Evolutionary conservation across 1,140 invertebrate genomes (phyloP).

Genomic region (Drosophila arawakana): DNA sequence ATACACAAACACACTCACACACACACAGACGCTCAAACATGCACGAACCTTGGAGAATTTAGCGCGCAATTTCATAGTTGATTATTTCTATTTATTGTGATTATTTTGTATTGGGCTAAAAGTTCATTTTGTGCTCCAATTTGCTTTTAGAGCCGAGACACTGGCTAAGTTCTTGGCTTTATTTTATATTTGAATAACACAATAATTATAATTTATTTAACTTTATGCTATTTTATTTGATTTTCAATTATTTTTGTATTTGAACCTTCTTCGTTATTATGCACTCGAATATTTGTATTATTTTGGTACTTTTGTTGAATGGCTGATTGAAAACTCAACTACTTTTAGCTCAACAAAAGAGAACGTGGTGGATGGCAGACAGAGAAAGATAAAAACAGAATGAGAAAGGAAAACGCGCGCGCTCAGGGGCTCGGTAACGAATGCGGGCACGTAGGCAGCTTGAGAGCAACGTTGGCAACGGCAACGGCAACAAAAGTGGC

Average conservation of each 20-base stretch:
- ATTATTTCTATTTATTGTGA: background rate
- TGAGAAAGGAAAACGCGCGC: conserved; percentile 20
- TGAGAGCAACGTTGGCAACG: conserved; percentile 42
- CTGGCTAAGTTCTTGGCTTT: conserved; percentile 34
- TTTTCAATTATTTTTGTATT: conserved; percentile 13
- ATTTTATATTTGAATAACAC: conserved; percentile 28
- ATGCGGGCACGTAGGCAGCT: conserved; percentile 65
- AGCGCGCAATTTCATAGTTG: conserved; percentile 33
- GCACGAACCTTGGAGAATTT: conserved; percentile 18
- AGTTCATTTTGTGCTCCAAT: conserved; percentile 25
- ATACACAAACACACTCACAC: background rate
- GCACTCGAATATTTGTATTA: background rate
- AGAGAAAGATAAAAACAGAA: conserved; percentile 5
- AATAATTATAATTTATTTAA: conserved; percentile 6
- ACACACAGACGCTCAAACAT: background rate
- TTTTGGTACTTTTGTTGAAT: conserved; percentile 6
- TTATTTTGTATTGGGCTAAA: background rate
- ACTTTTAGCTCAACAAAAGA: conserved; percentile 9
- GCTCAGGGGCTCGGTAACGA: conserved; percentile 41
- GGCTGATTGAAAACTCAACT: background rate
- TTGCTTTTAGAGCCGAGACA: conserved; percentile 17
- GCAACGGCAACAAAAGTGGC: conserved; percentile 36
- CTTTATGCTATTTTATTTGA: conserved; percentile 9
- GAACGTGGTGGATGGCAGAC: background rate
- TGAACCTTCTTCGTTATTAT: background rate